A percentile compares a stretch with the other conserved stretches of the same genome.
phyloP scores from a whole-genome alignment of 2,113 vertebrate species.

The Hyperoodon ampullatus region DNA sequence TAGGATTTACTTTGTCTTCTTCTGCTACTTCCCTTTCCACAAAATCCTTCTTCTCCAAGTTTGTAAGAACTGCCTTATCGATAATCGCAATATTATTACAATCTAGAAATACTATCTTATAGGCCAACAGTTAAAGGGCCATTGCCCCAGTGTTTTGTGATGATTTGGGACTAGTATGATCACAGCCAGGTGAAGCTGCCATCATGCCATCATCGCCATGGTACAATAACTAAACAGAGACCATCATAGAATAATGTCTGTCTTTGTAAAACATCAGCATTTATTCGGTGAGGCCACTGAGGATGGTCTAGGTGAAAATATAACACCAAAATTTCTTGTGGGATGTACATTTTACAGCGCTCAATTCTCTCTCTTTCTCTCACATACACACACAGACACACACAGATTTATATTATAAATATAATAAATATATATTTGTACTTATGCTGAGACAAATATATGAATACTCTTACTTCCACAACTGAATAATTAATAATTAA shows the following conservation, averaged over 20 bases:
- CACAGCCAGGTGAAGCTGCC: not conserved
- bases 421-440: no score
- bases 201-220: rapidly evolving
- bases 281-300: not conserved
- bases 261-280: not conserved
- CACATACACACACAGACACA: not conserved
- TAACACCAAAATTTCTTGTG: not conserved
- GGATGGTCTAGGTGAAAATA: not conserved
- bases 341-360: not conserved
- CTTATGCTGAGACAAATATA: not conserved
- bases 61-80: not conserved
- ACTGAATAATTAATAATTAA: not conserved
- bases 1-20: not conserved
- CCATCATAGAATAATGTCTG: not conserved
- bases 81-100: not conserved
- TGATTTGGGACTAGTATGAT: not conserved
- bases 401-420: no score
- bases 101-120: not conserved
- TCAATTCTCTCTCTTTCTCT: not conserved
- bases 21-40: not conserved
- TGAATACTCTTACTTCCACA: not conserved
- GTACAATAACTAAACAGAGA: not conserved
- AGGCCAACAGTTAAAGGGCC: not conserved
- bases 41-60: not conserved
- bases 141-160: not conserved